Conservation (phyloP, 2,797 vertebrate genomes). For the Rhinella marina region DNA sequence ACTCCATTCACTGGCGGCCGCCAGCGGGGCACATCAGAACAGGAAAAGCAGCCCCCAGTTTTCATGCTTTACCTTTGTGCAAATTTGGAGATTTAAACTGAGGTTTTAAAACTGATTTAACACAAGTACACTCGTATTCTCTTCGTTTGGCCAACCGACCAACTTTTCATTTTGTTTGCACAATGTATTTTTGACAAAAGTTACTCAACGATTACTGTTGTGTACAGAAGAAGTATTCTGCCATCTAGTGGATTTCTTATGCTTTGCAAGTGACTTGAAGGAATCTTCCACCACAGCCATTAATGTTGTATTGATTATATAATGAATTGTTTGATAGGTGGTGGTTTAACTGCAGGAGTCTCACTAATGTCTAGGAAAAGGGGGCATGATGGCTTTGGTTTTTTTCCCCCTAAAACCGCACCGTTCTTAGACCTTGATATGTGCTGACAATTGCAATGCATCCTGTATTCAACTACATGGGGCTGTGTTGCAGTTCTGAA, state of each 20-base stretch:
- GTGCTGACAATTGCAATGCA: background rate
- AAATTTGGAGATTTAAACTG: no score
- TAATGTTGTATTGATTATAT: background rate
- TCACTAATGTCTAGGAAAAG: background rate
- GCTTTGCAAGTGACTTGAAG: background rate
- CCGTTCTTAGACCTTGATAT: background rate
- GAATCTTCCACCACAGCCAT: background rate
- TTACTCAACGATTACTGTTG: background rate
- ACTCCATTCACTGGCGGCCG: no score
- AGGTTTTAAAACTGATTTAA: no score
- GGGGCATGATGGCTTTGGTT: no score
- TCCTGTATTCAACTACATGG: no score
- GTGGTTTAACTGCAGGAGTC: background rate
- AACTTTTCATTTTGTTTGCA: background rate
- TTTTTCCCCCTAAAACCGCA: background rate
- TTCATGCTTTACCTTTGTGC: no score
- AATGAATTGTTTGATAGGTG: conserved; percentile 3
- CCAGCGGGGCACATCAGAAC: no score
- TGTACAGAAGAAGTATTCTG: background rate
- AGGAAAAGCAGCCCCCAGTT: no score
- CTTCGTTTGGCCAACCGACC: background rate
- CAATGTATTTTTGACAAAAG: background rate
- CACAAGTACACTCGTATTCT: background rate
- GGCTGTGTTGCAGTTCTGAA: no score
- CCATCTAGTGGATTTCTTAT: background rate